Evolutionary conservation across 2,888 invertebrate genomes (phyloP).

Genomic region (Tuta absoluta): DNA sequence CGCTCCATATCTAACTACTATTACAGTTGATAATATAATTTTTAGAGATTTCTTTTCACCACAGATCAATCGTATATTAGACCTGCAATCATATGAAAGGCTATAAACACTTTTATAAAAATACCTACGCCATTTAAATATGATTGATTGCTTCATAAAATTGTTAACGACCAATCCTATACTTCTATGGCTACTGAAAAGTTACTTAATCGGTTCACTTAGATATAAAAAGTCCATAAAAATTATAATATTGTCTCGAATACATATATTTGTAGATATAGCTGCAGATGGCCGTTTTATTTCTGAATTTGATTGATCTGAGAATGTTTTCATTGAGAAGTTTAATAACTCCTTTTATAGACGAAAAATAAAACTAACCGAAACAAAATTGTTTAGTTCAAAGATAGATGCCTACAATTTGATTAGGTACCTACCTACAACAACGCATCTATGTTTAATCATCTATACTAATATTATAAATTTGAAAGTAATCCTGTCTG

Average conservation of each 20-base stretch:
- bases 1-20: not conserved
- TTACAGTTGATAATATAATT: not conserved
- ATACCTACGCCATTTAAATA: conserved; percentile 37
- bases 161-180: conserved; percentile 42
- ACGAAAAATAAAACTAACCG: not conserved
- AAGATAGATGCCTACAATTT: too few species aligned
- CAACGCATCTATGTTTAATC: too few species aligned
- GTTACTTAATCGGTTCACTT: conserved; percentile 23
- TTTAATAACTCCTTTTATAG: conserved; percentile 5
- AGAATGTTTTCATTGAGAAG: not conserved
- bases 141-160: conserved; percentile 50
- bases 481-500: too few species aligned
- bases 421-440: too few species aligned
- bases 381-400: not conserved
- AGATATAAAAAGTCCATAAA: conserved; percentile 21
- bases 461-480: too few species aligned
- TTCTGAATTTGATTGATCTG: not conserved
- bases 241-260: conserved; percentile 9
- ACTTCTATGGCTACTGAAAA: conserved; percentile 24
- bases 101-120: conserved; percentile 49
- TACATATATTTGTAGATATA: conserved; percentile 12
- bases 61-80: conserved; percentile 43
- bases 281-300: conserved; percentile 10
- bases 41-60: conserved; percentile 25
- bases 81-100: conserved; percentile 40